These are phyloP conservation scores for Coronaproctus castanopsis DNA, from an alignment of 2,888 invertebrate genomes.

Conservation along the genomic window DNA sequence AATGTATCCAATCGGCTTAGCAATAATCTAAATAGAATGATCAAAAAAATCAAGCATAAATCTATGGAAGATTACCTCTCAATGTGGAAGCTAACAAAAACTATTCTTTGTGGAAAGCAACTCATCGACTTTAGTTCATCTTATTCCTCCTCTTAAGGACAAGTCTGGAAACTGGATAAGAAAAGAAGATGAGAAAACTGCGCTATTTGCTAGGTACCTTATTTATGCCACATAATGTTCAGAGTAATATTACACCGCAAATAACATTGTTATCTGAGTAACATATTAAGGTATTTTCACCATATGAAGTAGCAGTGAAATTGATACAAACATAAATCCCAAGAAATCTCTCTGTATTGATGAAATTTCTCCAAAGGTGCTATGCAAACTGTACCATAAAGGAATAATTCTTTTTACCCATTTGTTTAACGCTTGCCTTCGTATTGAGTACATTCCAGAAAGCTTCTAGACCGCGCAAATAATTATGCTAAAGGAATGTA, in stretches of 20 bases:
- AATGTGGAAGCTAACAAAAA: background rate
- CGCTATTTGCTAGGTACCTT: background rate
- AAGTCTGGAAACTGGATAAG: background rate
- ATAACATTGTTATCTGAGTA: too few species aligned
- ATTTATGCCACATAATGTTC: background rate
- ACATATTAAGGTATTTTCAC: background rate
- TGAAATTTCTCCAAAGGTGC: too few species aligned
- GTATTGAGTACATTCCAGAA: too few species aligned
- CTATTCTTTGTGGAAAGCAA: conserved; percentile 1
- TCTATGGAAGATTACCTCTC: background rate
- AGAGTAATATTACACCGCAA: background rate
- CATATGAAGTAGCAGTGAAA: background rate
- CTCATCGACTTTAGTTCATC: background rate
- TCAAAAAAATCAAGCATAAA: background rate
- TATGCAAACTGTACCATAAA: too few species aligned
- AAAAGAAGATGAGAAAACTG: background rate
- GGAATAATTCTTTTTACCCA: too few species aligned
- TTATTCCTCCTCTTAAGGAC: background rate
- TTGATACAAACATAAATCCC: background rate
- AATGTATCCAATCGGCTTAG: background rate
- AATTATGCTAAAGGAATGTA: too few species aligned
- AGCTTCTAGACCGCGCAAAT: too few species aligned
- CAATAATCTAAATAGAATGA: background rate
- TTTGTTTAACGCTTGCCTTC: too few species aligned
- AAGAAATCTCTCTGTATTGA: too few species aligned